Evolutionary conservation across 2,888 invertebrate species (phyloP), one percentile per base, ranked within the genome.

Genomic region (Euplexia lucipara): DNA sequence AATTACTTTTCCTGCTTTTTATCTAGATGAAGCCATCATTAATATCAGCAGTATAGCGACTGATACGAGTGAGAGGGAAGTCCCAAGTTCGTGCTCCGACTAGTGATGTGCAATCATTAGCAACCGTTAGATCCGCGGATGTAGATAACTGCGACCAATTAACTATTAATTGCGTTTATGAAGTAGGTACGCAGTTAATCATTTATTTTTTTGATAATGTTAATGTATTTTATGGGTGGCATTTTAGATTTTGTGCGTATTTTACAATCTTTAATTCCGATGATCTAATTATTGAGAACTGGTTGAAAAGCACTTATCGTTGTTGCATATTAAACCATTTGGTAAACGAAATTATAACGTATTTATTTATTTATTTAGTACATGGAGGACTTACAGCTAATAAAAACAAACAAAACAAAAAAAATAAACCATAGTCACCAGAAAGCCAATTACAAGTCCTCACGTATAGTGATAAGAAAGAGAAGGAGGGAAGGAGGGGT

Each of bases 71-170:
- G 45, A 45, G 45, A 57, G 41, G 16, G 35, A 59, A 20, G 35
- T 14, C 12, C 3, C 22, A n/a, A 18, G 69, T 10, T 6, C 45
- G 45, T 56, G 45, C 39, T 2, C 22, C 16, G n/a, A 12, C 47
- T 42, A 30, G 20, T 44, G 60, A 44, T 49, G 32, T 34, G 48
- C 61, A n/a, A n/a, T 16, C 37, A 61, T 70, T 60, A 70, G 22
- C 70, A 32, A 32, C 66, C 66, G 70, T 65, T 73, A 57, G 51
- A 66, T 66, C 35, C 35, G 67, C 70, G 66, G 72, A 64, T 34
- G 51, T 41, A 51, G 56, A 70, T 73, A 69, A 26, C 26, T 22
- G 10, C 39, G 20, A n/a, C 45, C 71, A 67, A 67, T 67, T 67
- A 67, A 47, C 51, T 51, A 47, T 51, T 63, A 16, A 68, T 62